Percentiles rank a stretch among this genome's conserved stretches.
Conservation (phyloP, 2,888 invertebrate species). For the Eupithecia subfuscata region DNA sequence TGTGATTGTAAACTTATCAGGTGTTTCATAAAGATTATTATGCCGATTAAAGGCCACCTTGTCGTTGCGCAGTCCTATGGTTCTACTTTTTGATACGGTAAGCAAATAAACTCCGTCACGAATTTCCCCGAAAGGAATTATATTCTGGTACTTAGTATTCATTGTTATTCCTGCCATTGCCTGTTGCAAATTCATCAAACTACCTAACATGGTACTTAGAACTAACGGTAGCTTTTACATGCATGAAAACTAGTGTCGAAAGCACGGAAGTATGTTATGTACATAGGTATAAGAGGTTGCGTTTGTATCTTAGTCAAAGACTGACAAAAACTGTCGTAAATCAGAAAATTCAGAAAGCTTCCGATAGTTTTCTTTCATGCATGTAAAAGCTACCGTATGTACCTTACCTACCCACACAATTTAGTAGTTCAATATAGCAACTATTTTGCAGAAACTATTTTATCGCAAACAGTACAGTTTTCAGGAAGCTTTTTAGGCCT, state of each 20-base stretch:
- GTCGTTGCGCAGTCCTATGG: not conserved
- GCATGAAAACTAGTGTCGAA: not conserved
- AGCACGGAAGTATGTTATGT: not conserved
- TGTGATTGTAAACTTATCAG: too few species aligned
- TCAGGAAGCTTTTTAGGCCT: not conserved
- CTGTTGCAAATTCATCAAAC: conserved; percentile 51
- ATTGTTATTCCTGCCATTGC: not conserved
- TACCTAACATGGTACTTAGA: conserved; percentile 40
- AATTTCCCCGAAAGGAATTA: not conserved
- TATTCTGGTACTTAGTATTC: not conserved
- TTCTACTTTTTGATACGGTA: not conserved
- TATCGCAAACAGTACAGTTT: not conserved
- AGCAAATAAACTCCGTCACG: not conserved
- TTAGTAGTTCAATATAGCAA: not conserved
- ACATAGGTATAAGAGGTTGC: too few species aligned
- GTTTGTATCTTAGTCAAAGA: too few species aligned
- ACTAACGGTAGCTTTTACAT: conserved; percentile 47
- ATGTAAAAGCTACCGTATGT: too few species aligned
- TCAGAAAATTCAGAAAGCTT: too few species aligned
- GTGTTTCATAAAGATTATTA: not conserved
- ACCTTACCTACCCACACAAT: not conserved
- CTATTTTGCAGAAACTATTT: not conserved
- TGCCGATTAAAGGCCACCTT: not conserved
- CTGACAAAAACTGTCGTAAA: too few species aligned
- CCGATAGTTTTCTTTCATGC: too few species aligned